phyloP scores from a whole-genome alignment of 2,797 vertebrate species.

The Enteromius treurensis region DNA sequence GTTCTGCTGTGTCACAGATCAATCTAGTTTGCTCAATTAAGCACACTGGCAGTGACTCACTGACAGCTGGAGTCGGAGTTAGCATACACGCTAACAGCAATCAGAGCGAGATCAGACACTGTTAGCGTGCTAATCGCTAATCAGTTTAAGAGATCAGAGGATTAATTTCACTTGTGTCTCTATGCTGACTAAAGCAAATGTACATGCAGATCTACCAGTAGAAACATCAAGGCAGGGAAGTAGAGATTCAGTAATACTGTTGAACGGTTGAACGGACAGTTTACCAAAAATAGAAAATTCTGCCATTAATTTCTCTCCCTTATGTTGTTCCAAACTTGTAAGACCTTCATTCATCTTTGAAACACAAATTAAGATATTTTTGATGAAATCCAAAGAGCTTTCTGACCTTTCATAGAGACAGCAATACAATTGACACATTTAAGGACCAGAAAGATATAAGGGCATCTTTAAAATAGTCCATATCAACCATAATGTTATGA shows the following conservation, averaged over 20 bases:
- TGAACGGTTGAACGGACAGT: not conserved
- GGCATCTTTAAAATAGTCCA: not conserved
- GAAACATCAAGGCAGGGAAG: not conserved
- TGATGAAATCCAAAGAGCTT: not conserved
- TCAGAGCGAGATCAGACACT: slow-evolving; percentile 1
- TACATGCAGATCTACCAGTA: not conserved
- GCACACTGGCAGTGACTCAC: slow-evolving; percentile 25
- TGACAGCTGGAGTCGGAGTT: slow-evolving; percentile 31
- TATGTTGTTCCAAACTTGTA: not conserved
- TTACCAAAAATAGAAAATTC: not conserved
- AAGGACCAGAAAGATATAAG: not conserved
- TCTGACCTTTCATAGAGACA: not conserved
- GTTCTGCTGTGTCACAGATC: slow-evolving; percentile 38
- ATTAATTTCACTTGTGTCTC: slow-evolving; percentile 26
- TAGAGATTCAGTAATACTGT: not conserved
- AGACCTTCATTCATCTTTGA: not conserved
- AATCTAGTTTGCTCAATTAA: slow-evolving; percentile 32
- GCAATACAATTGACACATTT: not conserved
- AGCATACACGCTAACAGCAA: slow-evolving; percentile 13
- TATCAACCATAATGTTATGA: too few relatives aligned
- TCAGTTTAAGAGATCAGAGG: slow-evolving; percentile 38
- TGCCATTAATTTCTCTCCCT: not conserved
- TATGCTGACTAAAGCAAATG: too few relatives aligned
- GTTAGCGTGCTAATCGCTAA: slow-evolving; percentile 32
- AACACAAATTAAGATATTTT: not conserved